Conservation (phyloP, 92 coral and sea anemone species). For the Palythoa grandis region DNA sequence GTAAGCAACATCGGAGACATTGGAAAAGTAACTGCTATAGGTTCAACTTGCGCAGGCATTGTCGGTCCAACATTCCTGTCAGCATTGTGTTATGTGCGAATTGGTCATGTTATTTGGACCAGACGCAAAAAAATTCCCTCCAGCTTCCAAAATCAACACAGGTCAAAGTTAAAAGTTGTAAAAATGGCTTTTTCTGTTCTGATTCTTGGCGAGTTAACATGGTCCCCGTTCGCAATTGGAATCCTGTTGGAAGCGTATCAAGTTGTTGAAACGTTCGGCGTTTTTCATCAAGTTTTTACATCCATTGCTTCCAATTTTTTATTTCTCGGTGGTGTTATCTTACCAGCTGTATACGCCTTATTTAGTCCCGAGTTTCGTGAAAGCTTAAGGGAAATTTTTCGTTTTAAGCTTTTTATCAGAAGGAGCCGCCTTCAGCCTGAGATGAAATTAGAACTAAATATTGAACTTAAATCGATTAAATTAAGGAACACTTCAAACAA, state of each 20-base stretch:
- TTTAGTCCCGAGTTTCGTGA: constrained; percentile 32
- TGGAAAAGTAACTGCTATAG: not conserved
- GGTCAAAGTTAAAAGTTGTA: constrained; percentile 12
- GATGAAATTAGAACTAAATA: not conserved
- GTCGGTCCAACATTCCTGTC: not conserved
- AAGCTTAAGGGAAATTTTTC: not conserved
- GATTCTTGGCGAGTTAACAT: constrained; percentile 2
- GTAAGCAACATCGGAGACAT: not conserved
- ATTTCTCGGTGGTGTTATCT: constrained; percentile 1
- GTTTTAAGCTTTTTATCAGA: not conserved
- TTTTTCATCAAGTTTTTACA: not conserved
- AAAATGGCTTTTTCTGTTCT: not conserved
- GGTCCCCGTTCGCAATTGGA: constrained; percentile 4
- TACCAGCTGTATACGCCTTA: constrained; percentile 28
- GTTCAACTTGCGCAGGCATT: not conserved
- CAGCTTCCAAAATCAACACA: not conserved
- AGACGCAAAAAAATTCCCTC: constrained; percentile 9
- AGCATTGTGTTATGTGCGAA: constrained; percentile 2
- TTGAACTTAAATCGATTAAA: not conserved
- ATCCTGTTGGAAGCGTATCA: not conserved
- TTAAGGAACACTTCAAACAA: not conserved
- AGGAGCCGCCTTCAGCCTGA: not conserved
- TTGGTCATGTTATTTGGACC: constrained; percentile 21
- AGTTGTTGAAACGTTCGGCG: not conserved
- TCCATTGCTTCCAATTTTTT: not conserved